These are phyloP conservation scores for Cotesia vestalis DNA, from an alignment of 1,140 invertebrate species.

Conservation along the genomic window DNA sequence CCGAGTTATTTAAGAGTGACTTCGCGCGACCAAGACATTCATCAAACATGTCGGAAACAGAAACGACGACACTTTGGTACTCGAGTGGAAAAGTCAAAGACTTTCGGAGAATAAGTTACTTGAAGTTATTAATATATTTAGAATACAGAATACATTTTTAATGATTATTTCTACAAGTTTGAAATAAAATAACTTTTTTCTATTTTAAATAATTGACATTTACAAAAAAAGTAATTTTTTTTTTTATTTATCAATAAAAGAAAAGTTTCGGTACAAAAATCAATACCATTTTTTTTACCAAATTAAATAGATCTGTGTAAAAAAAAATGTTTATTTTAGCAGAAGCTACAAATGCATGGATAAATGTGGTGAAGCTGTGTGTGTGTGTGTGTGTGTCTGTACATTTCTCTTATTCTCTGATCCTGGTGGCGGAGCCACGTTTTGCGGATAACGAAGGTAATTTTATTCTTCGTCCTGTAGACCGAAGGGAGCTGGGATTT, in stretches of 20 bases:
- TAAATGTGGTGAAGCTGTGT: slow-evolving; percentile 34
- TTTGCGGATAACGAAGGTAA: slow-evolving; percentile 65
- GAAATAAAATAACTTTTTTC: too few species aligned
- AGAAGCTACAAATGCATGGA: too few species aligned
- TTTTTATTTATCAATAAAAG: too few species aligned
- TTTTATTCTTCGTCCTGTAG: slow-evolving; percentile 61
- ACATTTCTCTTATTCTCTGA: too few species aligned
- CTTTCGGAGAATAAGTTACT: neutral
- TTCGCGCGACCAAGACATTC: slow-evolving; percentile 37
- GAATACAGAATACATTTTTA: neutral
- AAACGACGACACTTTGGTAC: slow-evolving; percentile 31
- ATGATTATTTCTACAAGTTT: too few species aligned
- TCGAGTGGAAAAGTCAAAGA: neutral
- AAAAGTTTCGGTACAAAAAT: too few species aligned
- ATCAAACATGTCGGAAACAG: slow-evolving; percentile 33
- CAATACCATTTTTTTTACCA: too few species aligned
- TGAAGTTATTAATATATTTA: slow-evolving; percentile 7
- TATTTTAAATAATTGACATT: too few species aligned
- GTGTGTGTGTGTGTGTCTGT: neutral
- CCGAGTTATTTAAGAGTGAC: slow-evolving; percentile 53
- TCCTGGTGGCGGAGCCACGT: slow-evolving; percentile 49
- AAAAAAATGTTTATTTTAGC: too few species aligned
- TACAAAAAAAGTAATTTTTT: too few species aligned
- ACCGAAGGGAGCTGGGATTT: slow-evolving; percentile 22
- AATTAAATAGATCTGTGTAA: too few species aligned